These are phyloP conservation scores for Dipodomys ordii DNA, from an alignment of 2,113 vertebrate species.

Conservation along the genomic window DNA sequence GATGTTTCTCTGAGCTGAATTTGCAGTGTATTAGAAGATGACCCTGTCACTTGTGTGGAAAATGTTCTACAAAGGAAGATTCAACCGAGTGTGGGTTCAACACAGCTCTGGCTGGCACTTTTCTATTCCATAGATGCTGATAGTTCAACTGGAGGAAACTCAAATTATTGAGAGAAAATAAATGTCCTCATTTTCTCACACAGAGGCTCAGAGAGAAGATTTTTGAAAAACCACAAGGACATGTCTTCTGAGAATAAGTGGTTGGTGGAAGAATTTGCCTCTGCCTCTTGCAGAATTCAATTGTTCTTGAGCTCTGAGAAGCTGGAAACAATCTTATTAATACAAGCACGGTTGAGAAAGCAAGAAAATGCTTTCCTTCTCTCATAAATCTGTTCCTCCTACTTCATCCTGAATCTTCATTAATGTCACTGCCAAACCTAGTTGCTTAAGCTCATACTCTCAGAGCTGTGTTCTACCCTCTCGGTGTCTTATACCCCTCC, in stretches of 20 bases:
- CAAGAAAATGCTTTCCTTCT: constrained; percentile 53
- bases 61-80: not conserved
- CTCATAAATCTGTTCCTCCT: constrained; percentile 55
- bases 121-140: not conserved
- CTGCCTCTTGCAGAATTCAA: constrained; percentile 55
- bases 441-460: constrained; percentile 15
- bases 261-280: constrained; percentile 59
- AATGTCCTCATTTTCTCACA: constrained; percentile 34
- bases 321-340: constrained; percentile 75
- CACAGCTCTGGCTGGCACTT: not conserved
- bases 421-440: constrained; percentile 41
- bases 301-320: constrained; percentile 66
- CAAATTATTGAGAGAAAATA: constrained; percentile 26
- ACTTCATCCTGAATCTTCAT: constrained; percentile 52
- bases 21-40: not conserved
- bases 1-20: not conserved
- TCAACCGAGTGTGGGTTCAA: not conserved
- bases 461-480: not conserved
- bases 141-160: constrained; percentile 33
- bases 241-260: constrained; percentile 57
- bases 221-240: constrained; percentile 10
- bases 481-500: not conserved
- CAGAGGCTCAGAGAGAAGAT: not conserved
- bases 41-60: not conserved
- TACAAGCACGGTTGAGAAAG: constrained; percentile 62